Evolutionary conservation across 1,140 invertebrate species (phyloP).

Genomic region (Ctenoplectra terminalis): DNA sequence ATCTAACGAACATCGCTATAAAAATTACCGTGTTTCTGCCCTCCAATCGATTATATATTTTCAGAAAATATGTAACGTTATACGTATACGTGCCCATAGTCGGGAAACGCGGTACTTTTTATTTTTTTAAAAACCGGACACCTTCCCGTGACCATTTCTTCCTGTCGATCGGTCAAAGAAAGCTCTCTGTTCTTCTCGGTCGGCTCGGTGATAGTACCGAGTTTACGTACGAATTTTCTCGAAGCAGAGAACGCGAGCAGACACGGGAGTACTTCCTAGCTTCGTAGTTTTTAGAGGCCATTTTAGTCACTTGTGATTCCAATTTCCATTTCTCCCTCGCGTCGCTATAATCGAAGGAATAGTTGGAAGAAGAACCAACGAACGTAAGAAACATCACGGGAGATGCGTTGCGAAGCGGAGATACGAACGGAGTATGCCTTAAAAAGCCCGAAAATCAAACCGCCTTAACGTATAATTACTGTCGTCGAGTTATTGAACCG

Average conservation of each 20-base stretch:
- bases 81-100: not conserved
- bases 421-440: constrained; percentile 26
- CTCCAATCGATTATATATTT: constrained; percentile 19
- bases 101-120: constrained; percentile 33
- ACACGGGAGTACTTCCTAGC: constrained; percentile 55
- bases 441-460: constrained; percentile 58
- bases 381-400: not conserved
- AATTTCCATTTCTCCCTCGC: constrained; percentile 29
- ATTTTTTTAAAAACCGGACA: not conserved
- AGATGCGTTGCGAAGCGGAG: not conserved
- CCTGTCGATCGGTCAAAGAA: not conserved
- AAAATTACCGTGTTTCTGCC: constrained; percentile 17
- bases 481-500: constrained; percentile 16
- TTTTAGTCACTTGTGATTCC: constrained; percentile 48
- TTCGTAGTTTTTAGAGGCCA: constrained; percentile 57
- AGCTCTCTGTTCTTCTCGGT: not conserved
- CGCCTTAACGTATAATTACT: constrained; percentile 59
- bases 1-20: not conserved
- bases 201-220: not conserved
- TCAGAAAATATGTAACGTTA: not conserved
- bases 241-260: constrained; percentile 18
- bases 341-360: not conserved
- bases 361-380: not conserved
- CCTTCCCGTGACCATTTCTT: not conserved
- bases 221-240: not conserved